phyloP scores from a whole-genome alignment of 1,140 invertebrate genomes.

The Macrotrachela quadricornifera region DNA sequence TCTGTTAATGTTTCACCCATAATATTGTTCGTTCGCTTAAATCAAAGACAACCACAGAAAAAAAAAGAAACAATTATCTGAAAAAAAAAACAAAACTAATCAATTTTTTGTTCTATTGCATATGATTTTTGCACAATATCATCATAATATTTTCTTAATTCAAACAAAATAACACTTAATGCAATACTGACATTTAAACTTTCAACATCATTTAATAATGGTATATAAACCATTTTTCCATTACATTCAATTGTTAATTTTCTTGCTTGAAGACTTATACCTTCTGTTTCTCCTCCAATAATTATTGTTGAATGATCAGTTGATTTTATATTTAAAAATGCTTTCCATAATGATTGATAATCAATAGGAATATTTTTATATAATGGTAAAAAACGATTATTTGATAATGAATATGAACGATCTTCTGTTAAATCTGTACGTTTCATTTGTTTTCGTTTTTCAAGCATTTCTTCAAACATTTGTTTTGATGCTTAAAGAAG shows the following conservation, averaged over 20 bases:
- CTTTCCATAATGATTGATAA: slow-evolving; percentile 39
- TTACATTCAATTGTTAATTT: slow-evolving; percentile 35
- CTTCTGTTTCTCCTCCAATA: slow-evolving; percentile 67
- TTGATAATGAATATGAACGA: slow-evolving; percentile 14
- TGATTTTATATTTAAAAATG: too few species aligned
- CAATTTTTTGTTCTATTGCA: background rate
- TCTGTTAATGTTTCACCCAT: background rate
- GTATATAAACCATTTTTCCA: slow-evolving; percentile 38
- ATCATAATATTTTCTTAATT: background rate
- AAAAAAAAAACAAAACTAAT: background rate
- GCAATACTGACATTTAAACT: slow-evolving; percentile 65
- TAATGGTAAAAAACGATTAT: slow-evolving; percentile 11
- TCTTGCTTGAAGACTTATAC: slow-evolving; percentile 41
- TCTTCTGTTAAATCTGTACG: slow-evolving; percentile 4
- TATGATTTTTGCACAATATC: background rate
- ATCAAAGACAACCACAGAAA: too few species aligned
- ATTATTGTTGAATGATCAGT: slow-evolving; percentile 33
- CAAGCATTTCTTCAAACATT: background rate
- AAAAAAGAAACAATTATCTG: too few species aligned
- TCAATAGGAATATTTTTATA: slow-evolving; percentile 27
- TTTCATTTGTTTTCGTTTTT: slow-evolving; percentile 6
- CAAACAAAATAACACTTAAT: background rate
- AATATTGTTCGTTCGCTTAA: background rate
- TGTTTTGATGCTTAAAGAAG: background rate
- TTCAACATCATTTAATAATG: slow-evolving; percentile 50